Evolutionary conservation across 2,888 invertebrate genomes (phyloP), one percentile per base, ranked within the genome.

Genomic region (Dasypogon diadema): DNA sequence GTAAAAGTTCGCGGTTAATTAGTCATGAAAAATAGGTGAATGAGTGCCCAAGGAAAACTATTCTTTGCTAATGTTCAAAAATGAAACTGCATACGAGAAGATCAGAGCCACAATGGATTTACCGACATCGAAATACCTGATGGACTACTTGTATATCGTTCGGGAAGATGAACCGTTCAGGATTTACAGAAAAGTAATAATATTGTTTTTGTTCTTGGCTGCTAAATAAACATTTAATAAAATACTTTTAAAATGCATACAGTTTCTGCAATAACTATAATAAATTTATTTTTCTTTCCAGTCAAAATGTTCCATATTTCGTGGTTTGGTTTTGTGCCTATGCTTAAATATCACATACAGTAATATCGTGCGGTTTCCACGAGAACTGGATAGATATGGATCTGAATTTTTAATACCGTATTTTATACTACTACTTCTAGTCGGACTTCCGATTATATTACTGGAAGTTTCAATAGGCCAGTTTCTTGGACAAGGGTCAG

Each of bases 301-400:
- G 86, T 85, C 86, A 80, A 86, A 86, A 84, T 86, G 86, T 80
- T 86, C 86, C 75, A 83, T 86, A 79, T 85, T 86, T 81, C 85
- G 87, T 77, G 85, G 85, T 77, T 82, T 86, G 68, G 82, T 86
- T 78, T 81, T 86, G 77, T 86, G 86, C 81, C 81, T 86, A 79
- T 86, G 86, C 80, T 81, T 86, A 63, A 86, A 86, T 80, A 79
- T 86, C 77, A 85, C 85, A 79, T 86, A 83, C 78, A 84, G 85
- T 75, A 86, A 86, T 81, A 82, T 86, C 77, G 85, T 86, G 76
- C 85, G 86, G 77, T 86, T 86, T 81, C 86, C 86, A 77, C 82
- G 86, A 63, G 86, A 86, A 82, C 80, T 86, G 81, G 85, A 86
- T 79, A 82, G 79, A 80, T 83, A 86, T 79, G 86, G 86, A 30